Base-by-base conservation (phyloP, 2,888 invertebrate species). In the Chloroclysta siterata region DNA sequence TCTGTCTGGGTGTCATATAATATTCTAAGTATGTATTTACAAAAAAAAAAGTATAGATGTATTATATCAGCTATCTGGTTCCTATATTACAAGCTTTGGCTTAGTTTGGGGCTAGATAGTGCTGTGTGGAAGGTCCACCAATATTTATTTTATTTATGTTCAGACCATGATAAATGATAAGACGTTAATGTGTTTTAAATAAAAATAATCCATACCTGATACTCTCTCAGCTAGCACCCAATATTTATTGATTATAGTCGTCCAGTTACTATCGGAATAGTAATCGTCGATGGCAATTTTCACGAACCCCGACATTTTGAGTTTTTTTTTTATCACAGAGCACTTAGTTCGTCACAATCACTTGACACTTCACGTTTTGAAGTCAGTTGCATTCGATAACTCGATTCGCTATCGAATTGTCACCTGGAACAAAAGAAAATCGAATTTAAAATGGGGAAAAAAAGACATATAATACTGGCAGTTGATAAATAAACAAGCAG, bases 181-280 rank as follows among this genome's bases (percentile, higher is more conserved):
- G n/a, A n/a, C n/a, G 22, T 22, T 22, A 22, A 3, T 22, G 22
- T 2, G 22, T 22, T 22, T 22, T 2, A 33, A 8, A 33, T 33
- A 33, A 33, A 33, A 33, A 33, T 7, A 3, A 8, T 33, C 62
- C 55, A 89, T 93, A 96, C 96, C 96, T 88, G 96, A 96, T 71
- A 96, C 95, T 84, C 95, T 94, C 82, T 96, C 96, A 46, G 96
- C 94, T 71, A 96, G 92, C 82, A 94, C 94, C 90, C 95, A 95
- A 79, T 96, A 96, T 85, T 95, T 94, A 79, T 95, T 95, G 53
- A 95, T 94, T 68, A 95, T 93, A 54, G 94, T 94, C 53, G 95
- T 94, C 88, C 95, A 94, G 77, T 95, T 95, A 76, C 89, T 93
- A 68, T 95, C 94, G 36, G 94, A 94, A 75, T 95, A 94, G 73